Conservation (phyloP, 2,113 vertebrate species). For the Hyperoodon ampullatus region DNA sequence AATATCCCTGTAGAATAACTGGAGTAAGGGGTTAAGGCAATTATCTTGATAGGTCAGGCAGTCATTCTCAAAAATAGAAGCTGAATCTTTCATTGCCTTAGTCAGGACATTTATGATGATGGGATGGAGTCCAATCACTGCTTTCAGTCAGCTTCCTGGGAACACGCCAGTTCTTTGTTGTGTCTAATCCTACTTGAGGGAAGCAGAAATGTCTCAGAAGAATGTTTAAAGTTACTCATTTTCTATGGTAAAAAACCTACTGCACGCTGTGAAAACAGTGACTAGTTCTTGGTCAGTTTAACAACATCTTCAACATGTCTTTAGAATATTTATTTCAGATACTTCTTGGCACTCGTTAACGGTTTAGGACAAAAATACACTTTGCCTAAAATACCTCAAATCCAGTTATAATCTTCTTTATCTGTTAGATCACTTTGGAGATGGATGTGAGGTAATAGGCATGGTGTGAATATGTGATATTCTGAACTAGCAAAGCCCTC, state of each 20-base stretch:
- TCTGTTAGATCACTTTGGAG: background rate
- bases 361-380: background rate
- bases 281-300: background rate
- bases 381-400: constrained; percentile 16
- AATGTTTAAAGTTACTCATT: background rate
- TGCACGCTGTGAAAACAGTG: constrained; percentile 20
- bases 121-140: background rate
- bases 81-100: background rate
- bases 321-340: constrained; percentile 32
- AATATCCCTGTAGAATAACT: background rate
- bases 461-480: background rate
- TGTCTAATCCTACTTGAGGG: background rate
- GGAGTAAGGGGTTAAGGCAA: background rate
- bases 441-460: background rate
- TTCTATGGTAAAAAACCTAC: background rate
- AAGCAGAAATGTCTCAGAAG: background rate
- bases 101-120: background rate
- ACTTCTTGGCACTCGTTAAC: background rate
- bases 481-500: background rate
- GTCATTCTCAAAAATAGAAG: background rate
- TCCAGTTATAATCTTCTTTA: constrained; percentile 7
- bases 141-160: background rate
- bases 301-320: background rate
- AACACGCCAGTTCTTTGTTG: background rate
- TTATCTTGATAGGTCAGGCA: background rate